Evolutionary conservation across 2,888 invertebrate species (phyloP).

Genomic region (Morpho deidamia): DNA sequence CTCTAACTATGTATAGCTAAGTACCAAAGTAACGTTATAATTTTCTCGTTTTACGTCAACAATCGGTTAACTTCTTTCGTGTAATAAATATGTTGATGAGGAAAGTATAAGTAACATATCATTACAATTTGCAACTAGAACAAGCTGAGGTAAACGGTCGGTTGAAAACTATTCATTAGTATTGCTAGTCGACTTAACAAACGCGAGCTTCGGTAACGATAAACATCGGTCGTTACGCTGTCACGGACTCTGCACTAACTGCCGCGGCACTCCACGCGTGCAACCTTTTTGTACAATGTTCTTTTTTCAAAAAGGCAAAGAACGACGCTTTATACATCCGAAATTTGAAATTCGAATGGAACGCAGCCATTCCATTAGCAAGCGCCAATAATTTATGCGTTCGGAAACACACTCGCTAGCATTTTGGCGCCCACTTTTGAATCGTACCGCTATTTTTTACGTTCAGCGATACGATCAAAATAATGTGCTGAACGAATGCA

Average conservation of each 20-base stretch:
- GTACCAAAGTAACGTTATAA: not conserved
- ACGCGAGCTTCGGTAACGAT: slow-evolving; percentile 42
- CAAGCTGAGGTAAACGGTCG: slow-evolving; percentile 24
- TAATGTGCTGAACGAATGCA: slow-evolving; percentile 3
- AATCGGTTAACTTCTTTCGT: not conserved
- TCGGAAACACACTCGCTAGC: slow-evolving; percentile 34
- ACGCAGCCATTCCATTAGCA: slow-evolving; percentile 35
- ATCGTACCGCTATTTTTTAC: slow-evolving; percentile 11
- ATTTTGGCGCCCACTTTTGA: slow-evolving; percentile 47
- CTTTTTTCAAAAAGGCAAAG: slow-evolving; percentile 29
- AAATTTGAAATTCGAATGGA: slow-evolving; percentile 37
- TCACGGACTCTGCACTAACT: slow-evolving; percentile 70
- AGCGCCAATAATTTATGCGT: slow-evolving; percentile 66
- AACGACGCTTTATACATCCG: slow-evolving; percentile 27
- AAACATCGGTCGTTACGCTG: slow-evolving; percentile 68
- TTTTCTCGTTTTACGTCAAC: not conserved
- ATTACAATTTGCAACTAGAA: slow-evolving; percentile 25
- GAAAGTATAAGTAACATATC: slow-evolving; percentile 10
- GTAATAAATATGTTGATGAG: slow-evolving; percentile 9
- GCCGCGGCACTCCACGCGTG: slow-evolving; percentile 62
- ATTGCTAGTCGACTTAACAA: slow-evolving; percentile 28
- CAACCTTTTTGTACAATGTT: slow-evolving; percentile 49
- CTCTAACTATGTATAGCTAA: not conserved
- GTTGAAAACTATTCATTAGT: slow-evolving; percentile 28
- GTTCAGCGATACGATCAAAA: slow-evolving; percentile 4